Evolutionary conservation across 2,797 vertebrate species (phyloP), one percentile per base, ranked within the genome.

Genomic region (Syngnathus acus): DNA sequence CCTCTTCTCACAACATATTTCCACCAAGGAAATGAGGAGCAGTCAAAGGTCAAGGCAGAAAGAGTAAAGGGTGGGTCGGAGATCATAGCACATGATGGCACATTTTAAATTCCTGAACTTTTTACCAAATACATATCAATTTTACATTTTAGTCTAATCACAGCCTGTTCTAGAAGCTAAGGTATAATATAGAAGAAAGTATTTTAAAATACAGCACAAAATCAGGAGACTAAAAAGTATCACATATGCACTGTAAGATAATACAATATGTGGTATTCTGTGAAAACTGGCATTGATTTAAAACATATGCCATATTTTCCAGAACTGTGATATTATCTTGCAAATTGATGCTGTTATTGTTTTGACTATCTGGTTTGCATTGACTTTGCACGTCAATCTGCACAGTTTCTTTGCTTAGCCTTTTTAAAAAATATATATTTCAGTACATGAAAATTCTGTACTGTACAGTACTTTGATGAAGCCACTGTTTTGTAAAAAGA

Each of bases 301-400:
- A 84, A 88, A 72, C 78, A 84, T 83, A 81, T 84, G 83, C 69
- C 72, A 72, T 71, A 72, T 79, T 81, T 81, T 67, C 68, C 58
- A 69, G 72, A 51, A 67, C 40, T 21, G 5, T 70, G 84, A 87
- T 85, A 86, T 26, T 60, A 86, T 86, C 83, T 85, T 71, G 71
- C 61, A 74, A 78, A 83, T 62, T 55, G 68, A 69, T 37, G 70
- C 65, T 82, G 73, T 86, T 87, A 79, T 87, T 89, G 79, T 86
- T 86, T 82, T 81, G 80, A 84, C 80, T 87, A 76, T 79, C 76
- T 81, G 70, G 70, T 75, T 76, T 78, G 78, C 73, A 73, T 67
- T 75, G 75, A 77, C 75, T 82, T 78, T 70, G 67, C 62, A 4
- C 62, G 83, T 81, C 84, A 86, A 74, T 86, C 82, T 82, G 1